Base-by-base conservation (phyloP, 2,797 vertebrate genomes). In the Sebastes wilsoni region DNA sequence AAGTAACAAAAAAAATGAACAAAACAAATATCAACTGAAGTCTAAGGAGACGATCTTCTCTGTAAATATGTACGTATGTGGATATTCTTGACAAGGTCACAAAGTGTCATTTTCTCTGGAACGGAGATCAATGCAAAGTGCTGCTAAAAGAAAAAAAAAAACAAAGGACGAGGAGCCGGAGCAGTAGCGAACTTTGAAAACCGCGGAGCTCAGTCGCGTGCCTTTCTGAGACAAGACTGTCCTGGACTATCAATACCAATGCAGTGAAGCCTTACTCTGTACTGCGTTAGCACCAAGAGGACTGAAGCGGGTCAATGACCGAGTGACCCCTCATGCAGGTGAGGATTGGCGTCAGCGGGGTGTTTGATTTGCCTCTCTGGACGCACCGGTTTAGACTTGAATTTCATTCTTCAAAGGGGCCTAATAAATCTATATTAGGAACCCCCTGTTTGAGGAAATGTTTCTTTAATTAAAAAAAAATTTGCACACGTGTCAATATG, bases 11-110 rank as follows among this genome's bases (percentile, higher is more conserved):
- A 55, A 75, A n/a, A 52, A n/a, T 0, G 12, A 56, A 78, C 28
- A 58, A 22, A 55, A 78, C 28, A 55, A 46, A 64, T 49, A 65
- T 68, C 52, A 71, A 16, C 66, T 34, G 66, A 72, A 36, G 25
- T 85, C n/a, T 10, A 38, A 72, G 66, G 81, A 58, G 75, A 46
- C 55, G 4, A 18, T 77, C 69, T 71, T 28, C 61, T 49, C 76
- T 94, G 93, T 94, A 93, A 87, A 93, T 93, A 90, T 93, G 90
- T 93, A 92, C 77, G 79, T 91, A 85, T 88, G 90, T 91, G 70
- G 75, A 89, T 90, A 86, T 85, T 80, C 65, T 66, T 14, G 69
- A 89, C 72, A 65, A 85, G 77, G 88, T 88, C 88, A 91, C 94
- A 85, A 94, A 94, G 93, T 92, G 91, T 93, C 79, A 87, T 89